Conservation (phyloP, 2,113 vertebrate species). For the Tursiops truncatus region DNA sequence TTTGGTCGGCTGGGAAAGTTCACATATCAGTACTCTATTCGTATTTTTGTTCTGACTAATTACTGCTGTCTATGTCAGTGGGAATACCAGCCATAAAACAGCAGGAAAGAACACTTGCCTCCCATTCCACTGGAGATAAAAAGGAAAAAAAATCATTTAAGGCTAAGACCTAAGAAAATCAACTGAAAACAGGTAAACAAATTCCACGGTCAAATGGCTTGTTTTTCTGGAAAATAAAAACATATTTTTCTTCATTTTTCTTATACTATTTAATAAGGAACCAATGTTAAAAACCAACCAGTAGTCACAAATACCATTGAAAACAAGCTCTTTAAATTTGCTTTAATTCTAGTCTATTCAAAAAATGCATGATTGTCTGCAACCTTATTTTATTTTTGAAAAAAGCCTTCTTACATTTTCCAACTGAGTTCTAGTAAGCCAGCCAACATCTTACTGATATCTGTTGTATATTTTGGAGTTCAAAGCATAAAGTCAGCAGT, state of each 20-base stretch:
- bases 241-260: not conserved
- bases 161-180: not conserved
- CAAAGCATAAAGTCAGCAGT: slow-evolving; percentile 62
- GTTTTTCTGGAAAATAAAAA: not conserved
- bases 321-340: slow-evolving; percentile 6
- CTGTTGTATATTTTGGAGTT: slow-evolving; percentile 67
- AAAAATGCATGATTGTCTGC: not conserved
- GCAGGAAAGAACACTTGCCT: not conserved
- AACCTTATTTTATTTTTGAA: slow-evolving; percentile 23
- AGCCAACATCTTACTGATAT: slow-evolving; percentile 43
- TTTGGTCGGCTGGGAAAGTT: slow-evolving; percentile 27
- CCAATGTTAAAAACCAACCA: not conserved
- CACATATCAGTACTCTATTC: not conserved
- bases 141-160: not conserved
- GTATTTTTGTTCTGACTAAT: slow-evolving; percentile 17
- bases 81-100: not conserved
- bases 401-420: not conserved
- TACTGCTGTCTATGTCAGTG: not conserved
- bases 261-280: not conserved
- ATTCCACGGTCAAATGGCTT: not conserved
- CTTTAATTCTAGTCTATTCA: not conserved
- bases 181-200: not conserved
- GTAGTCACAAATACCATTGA: not conserved
- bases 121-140: not conserved
- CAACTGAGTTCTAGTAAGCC: not conserved